Conservation (phyloP, 1,140 invertebrate species). For the Charaxes varanes region DNA sequence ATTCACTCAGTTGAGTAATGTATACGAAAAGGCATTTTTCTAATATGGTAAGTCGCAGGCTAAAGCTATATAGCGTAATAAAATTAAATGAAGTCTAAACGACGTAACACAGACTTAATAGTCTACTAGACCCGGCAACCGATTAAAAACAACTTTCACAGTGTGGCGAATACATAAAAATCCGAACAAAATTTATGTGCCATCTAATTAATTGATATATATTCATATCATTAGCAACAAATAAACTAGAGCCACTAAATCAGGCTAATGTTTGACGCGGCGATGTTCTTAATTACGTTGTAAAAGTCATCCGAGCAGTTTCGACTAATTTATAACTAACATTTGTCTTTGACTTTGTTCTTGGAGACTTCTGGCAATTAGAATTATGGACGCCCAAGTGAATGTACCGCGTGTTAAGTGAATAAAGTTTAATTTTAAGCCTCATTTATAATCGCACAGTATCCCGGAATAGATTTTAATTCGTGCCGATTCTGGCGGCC, state of each 20-base stretch:
- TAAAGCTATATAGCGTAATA: too few relatives aligned
- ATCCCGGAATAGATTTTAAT: too few relatives aligned
- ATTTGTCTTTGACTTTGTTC: slow-evolving; percentile 21
- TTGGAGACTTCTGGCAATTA: slow-evolving; percentile 9
- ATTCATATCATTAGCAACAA: slow-evolving; percentile 6
- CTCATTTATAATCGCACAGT: not conserved
- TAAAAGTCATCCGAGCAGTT: slow-evolving; percentile 24
- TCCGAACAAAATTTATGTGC: too few relatives aligned
- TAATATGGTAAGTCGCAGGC: too few relatives aligned
- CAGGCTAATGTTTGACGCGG: slow-evolving; percentile 22
- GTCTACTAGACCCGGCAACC: too few relatives aligned
- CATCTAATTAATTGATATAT: not conserved
- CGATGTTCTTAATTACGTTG: slow-evolving; percentile 24
- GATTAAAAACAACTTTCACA: too few relatives aligned
- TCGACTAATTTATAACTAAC: slow-evolving; percentile 22
- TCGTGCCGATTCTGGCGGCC: too few relatives aligned
- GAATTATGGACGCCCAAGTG: slow-evolving; percentile 1
- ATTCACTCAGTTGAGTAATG: too few relatives aligned
- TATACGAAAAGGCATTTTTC: too few relatives aligned
- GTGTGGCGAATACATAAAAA: too few relatives aligned
- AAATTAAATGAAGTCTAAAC: too few relatives aligned
- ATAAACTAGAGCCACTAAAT: slow-evolving; percentile 19
- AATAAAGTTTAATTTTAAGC: not conserved
- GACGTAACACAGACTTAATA: too few relatives aligned
- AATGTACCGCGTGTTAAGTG: not conserved